Conservation (phyloP, 2,888 invertebrate species). For the Acronicta leporina region DNA sequence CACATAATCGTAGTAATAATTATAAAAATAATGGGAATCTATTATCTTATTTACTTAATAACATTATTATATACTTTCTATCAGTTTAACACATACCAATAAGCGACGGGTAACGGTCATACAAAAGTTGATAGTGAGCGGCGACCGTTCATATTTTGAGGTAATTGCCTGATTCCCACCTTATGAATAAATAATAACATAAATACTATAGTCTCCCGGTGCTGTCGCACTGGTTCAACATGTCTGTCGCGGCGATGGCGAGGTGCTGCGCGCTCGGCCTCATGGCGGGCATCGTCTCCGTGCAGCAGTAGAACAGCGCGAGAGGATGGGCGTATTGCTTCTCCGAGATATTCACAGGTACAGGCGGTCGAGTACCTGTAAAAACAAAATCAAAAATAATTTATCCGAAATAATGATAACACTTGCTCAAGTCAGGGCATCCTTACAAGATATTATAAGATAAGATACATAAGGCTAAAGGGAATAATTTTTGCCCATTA, state of each 20-base stretch:
- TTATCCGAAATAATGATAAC: no score
- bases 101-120: no score
- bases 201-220: background rate
- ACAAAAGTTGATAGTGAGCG: no score
- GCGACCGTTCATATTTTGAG: no score
- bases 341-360: constrained; percentile 90
- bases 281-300: constrained; percentile 87
- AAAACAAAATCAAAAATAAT: background rate
- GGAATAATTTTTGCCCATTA: no score
- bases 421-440: no score
- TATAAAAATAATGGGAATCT: background rate
- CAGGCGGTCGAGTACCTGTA: constrained; percentile 91
- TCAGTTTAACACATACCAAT: background rate
- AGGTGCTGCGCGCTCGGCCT: constrained; percentile 90
- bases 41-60: no score
- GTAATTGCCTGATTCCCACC: background rate
- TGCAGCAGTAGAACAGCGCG: constrained; percentile 92
- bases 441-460: no score
- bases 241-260: constrained; percentile 74
- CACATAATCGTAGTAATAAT: background rate
- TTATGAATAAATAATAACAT: no score
- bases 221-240: constrained; percentile 58
- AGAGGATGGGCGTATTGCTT: constrained; percentile 90
- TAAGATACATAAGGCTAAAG: no score
- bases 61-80: no score